phyloP scores from a whole-genome alignment of 2,113 vertebrate genomes.

The Petroica traversi region DNA sequence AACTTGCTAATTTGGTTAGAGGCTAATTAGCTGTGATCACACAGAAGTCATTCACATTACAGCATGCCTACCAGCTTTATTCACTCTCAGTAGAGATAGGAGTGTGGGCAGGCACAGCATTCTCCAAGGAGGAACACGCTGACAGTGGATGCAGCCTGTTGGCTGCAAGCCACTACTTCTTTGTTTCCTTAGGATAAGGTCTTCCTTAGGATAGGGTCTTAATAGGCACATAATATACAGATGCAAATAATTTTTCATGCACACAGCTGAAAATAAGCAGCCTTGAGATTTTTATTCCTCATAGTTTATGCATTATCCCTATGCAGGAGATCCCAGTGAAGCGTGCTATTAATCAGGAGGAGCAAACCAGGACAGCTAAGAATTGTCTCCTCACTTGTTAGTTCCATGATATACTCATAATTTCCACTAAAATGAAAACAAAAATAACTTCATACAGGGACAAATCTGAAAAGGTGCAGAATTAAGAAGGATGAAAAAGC shows the following conservation, averaged over 20 bases:
- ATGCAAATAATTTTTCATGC: not conserved
- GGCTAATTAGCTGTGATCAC: slow-evolving; percentile 40
- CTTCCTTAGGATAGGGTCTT: slow-evolving; percentile 2
- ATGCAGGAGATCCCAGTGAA: not conserved
- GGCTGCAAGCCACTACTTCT: slow-evolving; percentile 23
- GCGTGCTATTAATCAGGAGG: not conserved
- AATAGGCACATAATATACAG: not conserved
- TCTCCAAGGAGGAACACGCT: not conserved
- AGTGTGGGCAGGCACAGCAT: not conserved
- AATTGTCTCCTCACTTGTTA: not conserved
- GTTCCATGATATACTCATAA: not conserved
- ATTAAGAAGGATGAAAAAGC: not conserved
- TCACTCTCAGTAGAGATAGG: not conserved
- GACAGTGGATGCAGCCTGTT: not conserved
- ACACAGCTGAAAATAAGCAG: slow-evolving; percentile 3
- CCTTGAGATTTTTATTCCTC: slow-evolving; percentile 10
- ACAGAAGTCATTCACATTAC: slow-evolving; percentile 40
- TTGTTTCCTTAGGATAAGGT: slow-evolving; percentile 27
- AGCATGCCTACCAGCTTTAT: slow-evolving; percentile 34
- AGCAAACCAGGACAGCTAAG: not conserved
- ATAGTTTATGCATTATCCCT: not conserved
- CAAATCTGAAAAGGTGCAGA: not conserved
- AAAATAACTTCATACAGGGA: not conserved
- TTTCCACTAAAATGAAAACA: not conserved
- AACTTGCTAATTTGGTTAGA: slow-evolving; percentile 31